Conservation (phyloP, 1,140 invertebrate species). For the Drosophila athabasca region DNA sequence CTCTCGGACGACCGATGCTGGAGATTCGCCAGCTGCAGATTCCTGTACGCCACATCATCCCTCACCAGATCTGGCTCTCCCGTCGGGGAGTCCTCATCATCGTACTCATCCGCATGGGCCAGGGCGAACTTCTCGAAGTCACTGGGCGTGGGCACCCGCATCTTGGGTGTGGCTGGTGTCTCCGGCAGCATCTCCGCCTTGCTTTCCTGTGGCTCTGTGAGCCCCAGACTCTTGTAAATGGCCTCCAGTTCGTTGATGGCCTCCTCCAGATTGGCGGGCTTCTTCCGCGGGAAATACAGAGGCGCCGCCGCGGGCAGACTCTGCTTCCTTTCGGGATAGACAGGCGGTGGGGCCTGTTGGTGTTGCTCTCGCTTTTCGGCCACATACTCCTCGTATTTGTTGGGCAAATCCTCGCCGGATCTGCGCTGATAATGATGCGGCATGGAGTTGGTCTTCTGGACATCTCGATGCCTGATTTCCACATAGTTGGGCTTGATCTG, state of each 20-base stretch:
- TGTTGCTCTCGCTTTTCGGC: slow-evolving; percentile 71
- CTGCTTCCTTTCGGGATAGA: slow-evolving; percentile 58
- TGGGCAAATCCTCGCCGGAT: slow-evolving; percentile 70
- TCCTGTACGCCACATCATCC: slow-evolving; percentile 93
- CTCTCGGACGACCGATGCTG: slow-evolving; percentile 89
- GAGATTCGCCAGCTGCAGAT: slow-evolving; percentile 90
- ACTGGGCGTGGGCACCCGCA: slow-evolving; percentile 84
- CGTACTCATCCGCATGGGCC: slow-evolving; percentile 76
- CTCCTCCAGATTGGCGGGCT: slow-evolving; percentile 92
- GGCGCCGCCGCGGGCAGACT: slow-evolving; percentile 54
- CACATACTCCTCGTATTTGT: slow-evolving; percentile 79
- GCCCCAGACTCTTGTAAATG: slow-evolving; percentile 92
- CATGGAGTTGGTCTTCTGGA: slow-evolving; percentile 76
- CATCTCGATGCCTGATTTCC: slow-evolving; percentile 66
- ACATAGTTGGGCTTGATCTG: slow-evolving; percentile 76
- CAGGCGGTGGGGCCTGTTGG: slow-evolving; percentile 57
- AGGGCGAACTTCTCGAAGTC: slow-evolving; percentile 79
- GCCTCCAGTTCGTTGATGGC: slow-evolving; percentile 94
- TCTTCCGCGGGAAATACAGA: slow-evolving; percentile 81
- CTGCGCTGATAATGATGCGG: slow-evolving; percentile 71
- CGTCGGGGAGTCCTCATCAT: slow-evolving; percentile 84
- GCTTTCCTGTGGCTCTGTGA: slow-evolving; percentile 91
- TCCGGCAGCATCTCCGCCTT: slow-evolving; percentile 84
- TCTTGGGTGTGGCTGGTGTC: slow-evolving; percentile 86
- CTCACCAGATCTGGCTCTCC: slow-evolving; percentile 91